Percentiles rank a stretch among this genome's conserved stretches.
These are phyloP conservation scores for Epinotia brunnichana DNA, from an alignment of 2,888 invertebrate species.

Conservation along the genomic window DNA sequence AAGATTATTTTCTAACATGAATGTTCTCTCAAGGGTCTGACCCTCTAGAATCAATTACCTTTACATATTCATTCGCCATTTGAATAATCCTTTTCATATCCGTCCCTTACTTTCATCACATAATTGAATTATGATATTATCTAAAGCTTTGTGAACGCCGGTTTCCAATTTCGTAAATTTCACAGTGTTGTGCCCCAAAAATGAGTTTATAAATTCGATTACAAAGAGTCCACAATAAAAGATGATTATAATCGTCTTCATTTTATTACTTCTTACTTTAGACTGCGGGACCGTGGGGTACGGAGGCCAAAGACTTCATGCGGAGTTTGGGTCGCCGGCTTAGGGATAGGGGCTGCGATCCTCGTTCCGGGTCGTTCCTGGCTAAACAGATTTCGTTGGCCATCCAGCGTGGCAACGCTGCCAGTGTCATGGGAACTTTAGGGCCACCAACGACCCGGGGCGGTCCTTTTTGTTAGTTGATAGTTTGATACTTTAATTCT, in stretches of 20 bases:
- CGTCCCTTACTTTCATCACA: constrained; percentile 39
- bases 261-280: no score
- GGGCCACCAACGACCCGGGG: no score
- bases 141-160: constrained; percentile 16
- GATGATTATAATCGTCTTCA: background rate
- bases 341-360: no score
- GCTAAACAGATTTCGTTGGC: no score
- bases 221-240: background rate
- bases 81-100: constrained; percentile 43
- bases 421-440: no score
- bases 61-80: constrained; percentile 42
- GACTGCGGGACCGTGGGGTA: no score
- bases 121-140: constrained; percentile 44
- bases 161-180: constrained; percentile 31
- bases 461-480: no score
- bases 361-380: no score
- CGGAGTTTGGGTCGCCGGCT: no score
- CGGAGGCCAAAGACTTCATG: no score
- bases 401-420: no score
- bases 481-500: no score
- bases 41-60: constrained; percentile 41
- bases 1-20: constrained; percentile 13
- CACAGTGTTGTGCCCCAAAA: background rate
- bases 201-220: background rate
- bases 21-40: constrained; percentile 22